These are phyloP conservation scores for Drosophila testacea DNA, from an alignment of 2,888 invertebrate genomes.

Conservation along the genomic window DNA sequence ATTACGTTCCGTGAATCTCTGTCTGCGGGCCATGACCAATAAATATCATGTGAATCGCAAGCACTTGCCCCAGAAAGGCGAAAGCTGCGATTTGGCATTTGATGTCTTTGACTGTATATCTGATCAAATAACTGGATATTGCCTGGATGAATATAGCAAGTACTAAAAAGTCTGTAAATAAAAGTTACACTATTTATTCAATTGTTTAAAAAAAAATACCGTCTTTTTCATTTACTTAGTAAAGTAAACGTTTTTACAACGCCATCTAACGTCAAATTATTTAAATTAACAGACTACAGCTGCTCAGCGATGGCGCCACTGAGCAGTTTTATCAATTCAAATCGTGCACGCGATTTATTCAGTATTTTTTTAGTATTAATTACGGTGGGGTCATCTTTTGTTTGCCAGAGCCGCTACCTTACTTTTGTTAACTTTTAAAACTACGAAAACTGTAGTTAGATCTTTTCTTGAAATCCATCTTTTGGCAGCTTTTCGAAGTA, in stretches of 20 bases:
- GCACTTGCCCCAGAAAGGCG: slow-evolving; percentile 87
- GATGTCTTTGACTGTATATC: slow-evolving; percentile 93
- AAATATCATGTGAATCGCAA: slow-evolving; percentile 83
- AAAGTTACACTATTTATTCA: neutral
- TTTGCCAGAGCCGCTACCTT: no score
- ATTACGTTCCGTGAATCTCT: slow-evolving; percentile 89
- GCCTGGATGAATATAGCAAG: slow-evolving; percentile 85
- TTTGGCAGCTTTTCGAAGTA: no score
- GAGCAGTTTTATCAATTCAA: neutral
- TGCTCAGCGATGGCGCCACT: slow-evolving; percentile 25
- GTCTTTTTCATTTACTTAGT: neutral
- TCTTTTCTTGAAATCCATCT: no score
- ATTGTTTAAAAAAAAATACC: neutral
- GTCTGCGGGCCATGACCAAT: slow-evolving; percentile 86
- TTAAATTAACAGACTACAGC: neutral
- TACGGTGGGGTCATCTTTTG: no score
- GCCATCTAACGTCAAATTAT: slow-evolving; percentile 19
- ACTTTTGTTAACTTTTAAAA: no score
- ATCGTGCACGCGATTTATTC: no score
- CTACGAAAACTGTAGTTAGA: no score
- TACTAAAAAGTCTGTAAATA: slow-evolving; percentile 40
- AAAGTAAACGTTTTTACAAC: neutral
- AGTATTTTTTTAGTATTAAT: no score
- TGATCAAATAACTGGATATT: slow-evolving; percentile 91
- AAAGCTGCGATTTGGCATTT: slow-evolving; percentile 91